These are phyloP conservation scores for Muscina levida DNA, from an alignment of 2,888 invertebrate genomes.

Conservation along the genomic window DNA sequence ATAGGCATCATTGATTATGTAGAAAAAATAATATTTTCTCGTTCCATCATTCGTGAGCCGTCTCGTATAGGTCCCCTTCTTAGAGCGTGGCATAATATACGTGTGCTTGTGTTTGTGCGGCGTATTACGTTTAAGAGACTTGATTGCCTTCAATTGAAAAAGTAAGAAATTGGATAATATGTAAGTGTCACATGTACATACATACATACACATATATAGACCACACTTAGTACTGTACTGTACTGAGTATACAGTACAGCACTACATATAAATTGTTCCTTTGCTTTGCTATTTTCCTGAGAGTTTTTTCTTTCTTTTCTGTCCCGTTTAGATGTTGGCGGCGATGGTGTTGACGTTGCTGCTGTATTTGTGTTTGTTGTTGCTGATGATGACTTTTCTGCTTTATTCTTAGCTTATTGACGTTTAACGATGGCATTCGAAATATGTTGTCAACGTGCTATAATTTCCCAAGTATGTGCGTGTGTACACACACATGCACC, in stretches of 20 bases:
- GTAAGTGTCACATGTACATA: background rate
- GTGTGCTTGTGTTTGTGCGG: too few relatives aligned
- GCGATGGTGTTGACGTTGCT: conserved; percentile 7
- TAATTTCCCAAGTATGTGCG: conserved; percentile 49
- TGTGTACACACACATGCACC: background rate
- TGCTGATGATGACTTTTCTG: conserved; percentile 33
- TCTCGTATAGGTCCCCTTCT: too few relatives aligned
- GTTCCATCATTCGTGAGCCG: background rate
- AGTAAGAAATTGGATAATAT: conserved; percentile 44
- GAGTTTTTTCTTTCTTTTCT: conserved; percentile 22
- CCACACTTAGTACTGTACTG: too few relatives aligned
- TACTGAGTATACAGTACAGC: too few relatives aligned
- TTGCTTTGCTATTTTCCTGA: conserved; percentile 32
- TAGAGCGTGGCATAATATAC: too few relatives aligned
- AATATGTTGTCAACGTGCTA: conserved; percentile 59
- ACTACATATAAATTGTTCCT: too few relatives aligned
- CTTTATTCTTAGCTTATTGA: conserved; percentile 52
- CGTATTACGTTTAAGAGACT: conserved; percentile 60
- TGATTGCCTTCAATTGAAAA: conserved; percentile 68
- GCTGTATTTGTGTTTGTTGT: conserved; percentile 3
- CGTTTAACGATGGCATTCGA: conserved; percentile 56
- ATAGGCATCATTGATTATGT: conserved; percentile 55
- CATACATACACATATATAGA: too few relatives aligned
- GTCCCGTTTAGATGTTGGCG: conserved; percentile 7
- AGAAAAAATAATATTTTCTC: conserved; percentile 36